These are phyloP conservation scores for Otus scops DNA, from an alignment of 2,797 vertebrate species.

Conservation along the genomic window DNA sequence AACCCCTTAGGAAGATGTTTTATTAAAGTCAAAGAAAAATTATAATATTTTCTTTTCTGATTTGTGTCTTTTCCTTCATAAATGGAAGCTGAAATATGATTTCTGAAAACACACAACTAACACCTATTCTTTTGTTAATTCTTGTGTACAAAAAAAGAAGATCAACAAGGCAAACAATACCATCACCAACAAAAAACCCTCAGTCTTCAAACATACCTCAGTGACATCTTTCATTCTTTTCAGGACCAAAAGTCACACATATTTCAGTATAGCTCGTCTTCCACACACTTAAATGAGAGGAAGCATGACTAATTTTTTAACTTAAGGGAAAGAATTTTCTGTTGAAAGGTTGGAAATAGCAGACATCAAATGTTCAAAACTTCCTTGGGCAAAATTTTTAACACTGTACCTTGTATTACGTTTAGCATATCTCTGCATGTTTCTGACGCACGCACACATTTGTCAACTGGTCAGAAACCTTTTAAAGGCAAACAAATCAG, in stretches of 20 bases:
- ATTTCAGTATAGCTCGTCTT: background rate
- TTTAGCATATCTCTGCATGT: background rate
- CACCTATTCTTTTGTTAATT: background rate
- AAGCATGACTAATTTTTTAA: background rate
- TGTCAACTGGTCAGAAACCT: background rate
- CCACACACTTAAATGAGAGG: background rate
- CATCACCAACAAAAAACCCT: background rate
- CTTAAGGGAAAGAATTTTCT: background rate
- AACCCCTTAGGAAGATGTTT: background rate
- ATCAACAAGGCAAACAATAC: background rate
- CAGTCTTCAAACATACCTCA: background rate
- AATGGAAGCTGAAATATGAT: background rate
- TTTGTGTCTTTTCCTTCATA: background rate
- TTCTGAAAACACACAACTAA: background rate
- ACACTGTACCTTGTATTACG: background rate
- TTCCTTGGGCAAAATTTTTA: background rate
- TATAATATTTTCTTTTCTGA: background rate
- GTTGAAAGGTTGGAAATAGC: background rate
- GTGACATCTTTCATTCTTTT: background rate
- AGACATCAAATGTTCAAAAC: background rate
- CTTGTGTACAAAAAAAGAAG: background rate
- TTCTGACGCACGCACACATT: background rate
- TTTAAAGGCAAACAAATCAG: background rate
- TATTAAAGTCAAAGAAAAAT: background rate
- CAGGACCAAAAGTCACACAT: background rate